phyloP scores from a whole-genome alignment of 2,797 vertebrate species.

The Coreius guichenoti region DNA sequence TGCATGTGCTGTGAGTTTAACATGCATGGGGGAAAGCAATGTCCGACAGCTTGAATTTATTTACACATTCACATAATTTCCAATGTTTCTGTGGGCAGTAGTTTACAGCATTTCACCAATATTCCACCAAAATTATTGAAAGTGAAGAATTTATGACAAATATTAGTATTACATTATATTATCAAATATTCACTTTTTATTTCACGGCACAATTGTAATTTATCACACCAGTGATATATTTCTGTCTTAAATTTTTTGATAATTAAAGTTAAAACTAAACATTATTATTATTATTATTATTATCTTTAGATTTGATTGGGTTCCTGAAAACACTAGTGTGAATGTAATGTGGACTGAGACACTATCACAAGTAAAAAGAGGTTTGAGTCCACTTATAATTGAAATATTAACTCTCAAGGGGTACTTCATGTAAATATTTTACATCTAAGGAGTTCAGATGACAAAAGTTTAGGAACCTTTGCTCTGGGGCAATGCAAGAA shows the following conservation, averaged over 20 bases:
- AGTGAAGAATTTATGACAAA: neutral
- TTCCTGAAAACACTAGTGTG: neutral
- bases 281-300: neutral
- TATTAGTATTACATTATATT: neutral
- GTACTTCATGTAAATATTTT: neutral
- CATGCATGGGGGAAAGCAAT: neutral
- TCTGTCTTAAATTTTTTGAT: neutral
- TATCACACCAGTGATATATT: neutral
- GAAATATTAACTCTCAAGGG: neutral
- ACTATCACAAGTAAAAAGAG: neutral
- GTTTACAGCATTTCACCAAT: too few relatives aligned
- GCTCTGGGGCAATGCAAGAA: neutral
- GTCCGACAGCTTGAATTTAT: neutral
- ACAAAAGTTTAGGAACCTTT: neutral
- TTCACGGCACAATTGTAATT: neutral
- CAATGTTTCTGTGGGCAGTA: too few relatives aligned
- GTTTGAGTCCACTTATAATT: neutral
- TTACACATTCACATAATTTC: neutral
- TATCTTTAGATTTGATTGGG: neutral
- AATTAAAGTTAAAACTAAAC: neutral
- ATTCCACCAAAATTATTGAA: neutral
- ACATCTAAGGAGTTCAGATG: neutral
- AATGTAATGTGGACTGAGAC: neutral
- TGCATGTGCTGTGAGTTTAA: neutral
- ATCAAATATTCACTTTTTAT: neutral